phyloP scores from a whole-genome alignment of 2,113 vertebrate genomes.

The Fukomys damarensis region DNA sequence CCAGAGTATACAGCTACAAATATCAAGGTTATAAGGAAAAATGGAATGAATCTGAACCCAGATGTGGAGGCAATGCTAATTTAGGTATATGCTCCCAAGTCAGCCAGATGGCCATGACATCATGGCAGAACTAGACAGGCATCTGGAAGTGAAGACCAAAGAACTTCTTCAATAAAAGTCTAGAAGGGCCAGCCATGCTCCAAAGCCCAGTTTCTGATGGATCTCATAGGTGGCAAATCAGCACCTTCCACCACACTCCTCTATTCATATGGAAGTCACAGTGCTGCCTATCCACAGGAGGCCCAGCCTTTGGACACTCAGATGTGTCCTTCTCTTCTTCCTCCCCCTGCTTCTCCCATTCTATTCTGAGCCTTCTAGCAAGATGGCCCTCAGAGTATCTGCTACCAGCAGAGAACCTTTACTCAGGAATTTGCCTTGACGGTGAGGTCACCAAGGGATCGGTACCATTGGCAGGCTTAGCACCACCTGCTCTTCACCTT shows the following conservation, averaged over 20 bases:
- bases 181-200: background rate
- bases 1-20: background rate
- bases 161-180: conserved; percentile 90
- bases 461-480: background rate
- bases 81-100: conserved; percentile 78
- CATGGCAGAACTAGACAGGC: conserved; percentile 91
- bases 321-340: background rate
- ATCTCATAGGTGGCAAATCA: background rate
- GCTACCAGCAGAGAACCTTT: background rate
- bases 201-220: background rate
- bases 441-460: background rate
- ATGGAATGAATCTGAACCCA: background rate
- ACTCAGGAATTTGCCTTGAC: background rate
- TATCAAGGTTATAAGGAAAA: background rate
- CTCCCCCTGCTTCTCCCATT: background rate
- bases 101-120: conserved; percentile 92
- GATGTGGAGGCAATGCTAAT: background rate
- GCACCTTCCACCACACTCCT: background rate
- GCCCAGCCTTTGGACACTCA: background rate
- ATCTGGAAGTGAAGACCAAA: conserved; percentile 93
- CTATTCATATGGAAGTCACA: background rate
- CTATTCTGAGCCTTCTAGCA: background rate
- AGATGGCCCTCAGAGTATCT: background rate
- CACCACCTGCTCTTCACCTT: background rate
- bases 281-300: background rate